phyloP scores from a whole-genome alignment of 2,113 vertebrate species.

The Asarcornis scutulata region DNA sequence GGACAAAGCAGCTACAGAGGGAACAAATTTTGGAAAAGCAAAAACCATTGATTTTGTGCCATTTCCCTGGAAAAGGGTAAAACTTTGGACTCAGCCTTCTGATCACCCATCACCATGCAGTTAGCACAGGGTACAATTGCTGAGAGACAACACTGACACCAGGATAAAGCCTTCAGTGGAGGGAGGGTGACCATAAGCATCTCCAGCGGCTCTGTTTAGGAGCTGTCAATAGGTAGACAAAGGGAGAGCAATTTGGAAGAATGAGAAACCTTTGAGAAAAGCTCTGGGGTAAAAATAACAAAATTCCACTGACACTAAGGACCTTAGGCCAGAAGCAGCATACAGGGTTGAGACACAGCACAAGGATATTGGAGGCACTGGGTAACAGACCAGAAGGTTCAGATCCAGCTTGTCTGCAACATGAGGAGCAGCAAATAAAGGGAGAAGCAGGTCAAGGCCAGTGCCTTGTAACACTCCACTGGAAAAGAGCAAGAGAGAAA shows the following conservation, averaged over 20 bases:
- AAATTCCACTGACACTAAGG: neutral
- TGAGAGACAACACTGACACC: neutral
- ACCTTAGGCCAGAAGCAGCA: neutral
- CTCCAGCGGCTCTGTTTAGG: neutral
- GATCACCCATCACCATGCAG: neutral
- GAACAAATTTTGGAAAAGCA: neutral
- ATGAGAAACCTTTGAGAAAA: neutral
- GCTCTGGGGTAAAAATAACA: too few species aligned
- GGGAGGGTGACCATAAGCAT: neutral
- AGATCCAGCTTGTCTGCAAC: neutral
- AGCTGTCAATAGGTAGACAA: neutral
- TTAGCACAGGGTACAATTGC: neutral
- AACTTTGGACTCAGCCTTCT: neutral
- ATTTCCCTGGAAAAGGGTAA: neutral
- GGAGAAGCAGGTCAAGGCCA: neutral
- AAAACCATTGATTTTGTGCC: neutral
- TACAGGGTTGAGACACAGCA: neutral
- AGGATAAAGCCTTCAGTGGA: neutral
- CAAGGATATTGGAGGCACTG: too few species aligned
- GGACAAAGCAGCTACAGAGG: neutral
- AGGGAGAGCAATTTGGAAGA: fast-evolving
- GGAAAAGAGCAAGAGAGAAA: neutral
- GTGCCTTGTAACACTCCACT: neutral
- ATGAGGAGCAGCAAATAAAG: neutral
- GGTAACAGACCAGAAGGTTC: neutral